These are phyloP conservation scores for Eupithecia inturbata DNA, from an alignment of 2,888 invertebrate genomes.

Conservation along the genomic window DNA sequence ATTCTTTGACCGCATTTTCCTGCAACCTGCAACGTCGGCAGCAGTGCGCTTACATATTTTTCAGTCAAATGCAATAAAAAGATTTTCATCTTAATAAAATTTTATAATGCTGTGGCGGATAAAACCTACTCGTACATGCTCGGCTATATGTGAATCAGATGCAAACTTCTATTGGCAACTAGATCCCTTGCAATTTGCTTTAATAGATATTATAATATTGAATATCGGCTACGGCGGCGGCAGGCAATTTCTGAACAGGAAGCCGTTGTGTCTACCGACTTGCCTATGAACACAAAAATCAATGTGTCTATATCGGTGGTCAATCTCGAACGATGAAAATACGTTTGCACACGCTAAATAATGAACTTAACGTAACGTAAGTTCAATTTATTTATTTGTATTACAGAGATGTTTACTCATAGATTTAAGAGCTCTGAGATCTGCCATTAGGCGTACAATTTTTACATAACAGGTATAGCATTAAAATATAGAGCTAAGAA, in stretches of 20 bases:
- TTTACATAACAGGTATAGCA: too few relatives aligned
- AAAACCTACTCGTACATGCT: neutral
- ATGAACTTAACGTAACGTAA: too few relatives aligned
- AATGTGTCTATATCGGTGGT: neutral
- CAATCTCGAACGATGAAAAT: constrained; percentile 2
- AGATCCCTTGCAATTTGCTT: neutral
- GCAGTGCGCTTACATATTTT: neutral
- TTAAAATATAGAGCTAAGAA: too few relatives aligned
- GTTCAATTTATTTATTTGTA: too few relatives aligned
- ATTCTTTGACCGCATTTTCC: neutral
- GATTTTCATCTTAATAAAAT: neutral
- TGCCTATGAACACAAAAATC: neutral
- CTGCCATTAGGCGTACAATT: too few relatives aligned
- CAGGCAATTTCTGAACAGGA: neutral
- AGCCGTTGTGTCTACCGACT: neutral
- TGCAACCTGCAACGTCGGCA: neutral
- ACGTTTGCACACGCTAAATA: neutral
- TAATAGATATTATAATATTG: neutral
- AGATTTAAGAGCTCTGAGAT: neutral
- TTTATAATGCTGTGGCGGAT: neutral
- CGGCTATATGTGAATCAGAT: neutral
- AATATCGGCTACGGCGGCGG: neutral
- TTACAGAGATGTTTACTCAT: neutral
- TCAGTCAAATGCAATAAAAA: neutral
- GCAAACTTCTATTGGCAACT: neutral